phyloP scores from a whole-genome alignment of 2,113 vertebrate genomes.

The Thinocorus orbignyianus region DNA sequence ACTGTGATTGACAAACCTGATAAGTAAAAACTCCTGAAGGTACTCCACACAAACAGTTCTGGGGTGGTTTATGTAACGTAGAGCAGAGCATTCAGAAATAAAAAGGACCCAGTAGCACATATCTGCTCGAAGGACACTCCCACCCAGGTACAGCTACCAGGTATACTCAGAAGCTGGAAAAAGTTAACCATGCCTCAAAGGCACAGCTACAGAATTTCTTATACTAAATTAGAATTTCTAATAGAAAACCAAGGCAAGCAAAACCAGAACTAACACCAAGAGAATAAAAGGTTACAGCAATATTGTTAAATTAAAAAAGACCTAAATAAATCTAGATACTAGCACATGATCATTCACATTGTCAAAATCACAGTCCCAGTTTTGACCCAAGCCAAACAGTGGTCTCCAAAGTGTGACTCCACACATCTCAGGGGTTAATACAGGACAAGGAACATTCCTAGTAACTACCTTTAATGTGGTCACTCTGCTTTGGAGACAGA shows the following conservation, averaged over 20 bases:
- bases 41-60: not conserved
- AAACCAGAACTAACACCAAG: not conserved
- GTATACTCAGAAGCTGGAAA: not conserved
- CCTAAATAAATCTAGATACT: not conserved
- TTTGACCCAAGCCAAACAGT: not conserved
- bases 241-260: not conserved
- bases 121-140: not conserved
- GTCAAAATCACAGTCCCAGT: not conserved
- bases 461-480: not conserved
- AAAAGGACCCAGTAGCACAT: not conserved
- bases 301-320: not conserved
- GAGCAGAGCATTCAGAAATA: not conserved
- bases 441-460: not conserved
- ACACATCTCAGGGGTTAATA: not conserved
- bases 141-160: not conserved
- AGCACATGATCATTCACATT: not conserved
- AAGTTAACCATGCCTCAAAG: not conserved
- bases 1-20: not conserved
- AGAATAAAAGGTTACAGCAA: not conserved
- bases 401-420: not conserved
- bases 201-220: not conserved
- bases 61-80: not conserved
- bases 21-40: not conserved
- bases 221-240: not conserved
- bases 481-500: not conserved